phyloP scores from a whole-genome alignment of 2,113 vertebrate species.

The Siniperca chuatsi region DNA sequence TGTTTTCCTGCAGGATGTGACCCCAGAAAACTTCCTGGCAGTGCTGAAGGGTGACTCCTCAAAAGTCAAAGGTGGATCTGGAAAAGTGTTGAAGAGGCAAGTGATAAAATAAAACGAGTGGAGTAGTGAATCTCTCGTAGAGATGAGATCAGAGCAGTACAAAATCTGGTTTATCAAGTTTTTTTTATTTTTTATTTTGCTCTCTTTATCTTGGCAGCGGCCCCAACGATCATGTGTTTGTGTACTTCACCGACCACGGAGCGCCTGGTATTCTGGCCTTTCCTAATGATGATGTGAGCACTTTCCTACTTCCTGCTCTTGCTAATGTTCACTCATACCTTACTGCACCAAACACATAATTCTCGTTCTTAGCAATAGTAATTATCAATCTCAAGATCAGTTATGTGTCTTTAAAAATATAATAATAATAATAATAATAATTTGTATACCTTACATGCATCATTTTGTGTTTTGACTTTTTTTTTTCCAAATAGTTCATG shows the following conservation, averaged over 20 bases:
- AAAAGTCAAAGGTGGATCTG: slow-evolving; percentile 90
- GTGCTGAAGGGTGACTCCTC: slow-evolving; percentile 90
- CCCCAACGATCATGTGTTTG: slow-evolving; percentile 93
- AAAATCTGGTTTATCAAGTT: neutral
- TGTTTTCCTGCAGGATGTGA: slow-evolving; percentile 87
- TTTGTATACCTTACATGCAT: neutral
- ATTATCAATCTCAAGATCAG: neutral
- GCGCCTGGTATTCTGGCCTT: slow-evolving; percentile 93
- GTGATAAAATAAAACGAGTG: neutral
- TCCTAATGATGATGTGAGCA: slow-evolving; percentile 91
- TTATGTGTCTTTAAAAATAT: no score
- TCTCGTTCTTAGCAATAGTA: neutral
- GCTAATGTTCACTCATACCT: neutral
- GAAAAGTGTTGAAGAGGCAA: slow-evolving; percentile 95
- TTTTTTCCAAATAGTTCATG: neutral
- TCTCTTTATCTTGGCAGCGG: slow-evolving; percentile 85
- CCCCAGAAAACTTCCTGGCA: slow-evolving; percentile 93
- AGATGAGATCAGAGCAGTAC: neutral
- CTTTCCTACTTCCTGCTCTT: slow-evolving; percentile 28
- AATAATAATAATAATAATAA: no score
- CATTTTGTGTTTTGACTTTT: neutral
- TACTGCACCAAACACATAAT: neutral
- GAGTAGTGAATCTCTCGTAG: neutral
- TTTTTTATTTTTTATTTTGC: neutral
- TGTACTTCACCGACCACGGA: slow-evolving; percentile 97